These are phyloP conservation scores for Monomorium pharaonis DNA, from an alignment of 1,140 invertebrate genomes.

Conservation along the genomic window DNA sequence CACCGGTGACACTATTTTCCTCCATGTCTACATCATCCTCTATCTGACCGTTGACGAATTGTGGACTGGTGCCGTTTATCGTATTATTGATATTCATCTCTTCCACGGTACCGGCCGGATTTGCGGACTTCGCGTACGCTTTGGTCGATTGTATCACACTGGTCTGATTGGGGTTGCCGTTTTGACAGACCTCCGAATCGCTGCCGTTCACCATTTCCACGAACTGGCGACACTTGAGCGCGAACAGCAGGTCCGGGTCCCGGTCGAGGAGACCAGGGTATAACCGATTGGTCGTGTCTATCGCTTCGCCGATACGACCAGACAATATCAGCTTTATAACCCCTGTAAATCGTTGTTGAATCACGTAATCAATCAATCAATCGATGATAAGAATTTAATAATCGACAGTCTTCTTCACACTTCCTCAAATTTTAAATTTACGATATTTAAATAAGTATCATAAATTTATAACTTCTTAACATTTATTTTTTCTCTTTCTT, in stretches of 20 bases:
- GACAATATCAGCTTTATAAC: conserved; percentile 96
- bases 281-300: conserved; percentile 93
- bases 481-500: neutral
- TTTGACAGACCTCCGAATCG: conserved; percentile 89
- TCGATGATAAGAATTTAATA: neutral
- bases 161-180: conserved; percentile 87
- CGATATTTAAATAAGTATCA: neutral
- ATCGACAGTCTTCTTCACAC: neutral
- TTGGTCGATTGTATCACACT: conserved; percentile 92
- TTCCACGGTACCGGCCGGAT: conserved; percentile 82
- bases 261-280: conserved; percentile 96
- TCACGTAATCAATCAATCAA: neutral
- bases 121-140: conserved; percentile 85
- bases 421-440: conserved; percentile 7
- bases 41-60: conserved; percentile 82
- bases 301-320: conserved; percentile 97
- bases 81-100: conserved; percentile 83
- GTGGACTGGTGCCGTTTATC: conserved; percentile 79
- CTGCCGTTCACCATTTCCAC: conserved; percentile 97
- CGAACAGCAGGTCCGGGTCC: conserved; percentile 96
- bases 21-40: conserved; percentile 85
- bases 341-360: conserved; percentile 86
- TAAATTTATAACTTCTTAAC: neutral
- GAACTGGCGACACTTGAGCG: conserved; percentile 98
- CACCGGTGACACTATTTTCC: conserved; percentile 75